Percentiles rank a stretch among this genome's conserved stretches.
These are phyloP conservation scores for Barnardius zonarius DNA, from an alignment of 2,113 vertebrate genomes.

Conservation along the genomic window DNA sequence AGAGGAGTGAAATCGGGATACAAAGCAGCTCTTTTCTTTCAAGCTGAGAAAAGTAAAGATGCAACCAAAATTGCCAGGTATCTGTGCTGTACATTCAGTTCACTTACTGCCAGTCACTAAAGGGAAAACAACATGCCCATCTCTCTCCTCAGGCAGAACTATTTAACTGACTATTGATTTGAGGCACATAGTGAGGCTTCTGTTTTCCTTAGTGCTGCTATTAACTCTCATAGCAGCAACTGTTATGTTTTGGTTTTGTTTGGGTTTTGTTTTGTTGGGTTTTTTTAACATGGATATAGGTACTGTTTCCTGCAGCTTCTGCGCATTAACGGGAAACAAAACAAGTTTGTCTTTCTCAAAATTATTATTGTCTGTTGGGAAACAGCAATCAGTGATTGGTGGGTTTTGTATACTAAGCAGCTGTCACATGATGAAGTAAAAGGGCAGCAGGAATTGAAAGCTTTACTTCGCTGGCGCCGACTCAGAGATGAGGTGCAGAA, in stretches of 20 bases:
- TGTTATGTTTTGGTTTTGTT: not conserved
- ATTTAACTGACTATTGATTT: not conserved
- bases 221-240: not conserved
- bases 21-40: not conserved
- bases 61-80: not conserved
- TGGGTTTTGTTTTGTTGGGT: not conserved
- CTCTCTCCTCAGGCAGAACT: not conserved
- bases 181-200: not conserved
- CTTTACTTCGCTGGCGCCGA: conserved; percentile 85
- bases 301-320: not conserved
- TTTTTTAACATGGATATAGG: not conserved
- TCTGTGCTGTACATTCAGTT: not conserved
- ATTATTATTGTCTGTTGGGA: not conserved
- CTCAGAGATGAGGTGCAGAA: conserved; percentile 89
- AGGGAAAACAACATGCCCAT: not conserved
- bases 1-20: not conserved
- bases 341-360: not conserved
- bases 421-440: conserved; percentile 72
- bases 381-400: not conserved
- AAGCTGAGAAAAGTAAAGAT: not conserved
- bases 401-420: conserved; percentile 63
- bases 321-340: not conserved
- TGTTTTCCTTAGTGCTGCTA: not conserved
- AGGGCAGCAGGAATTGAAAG: conserved; percentile 83
- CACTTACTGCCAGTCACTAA: not conserved